Percentiles rank a stretch among this genome's conserved stretches.
Conservation (phyloP, 2,113 vertebrate genomes). For the Vulpes lagopus region DNA sequence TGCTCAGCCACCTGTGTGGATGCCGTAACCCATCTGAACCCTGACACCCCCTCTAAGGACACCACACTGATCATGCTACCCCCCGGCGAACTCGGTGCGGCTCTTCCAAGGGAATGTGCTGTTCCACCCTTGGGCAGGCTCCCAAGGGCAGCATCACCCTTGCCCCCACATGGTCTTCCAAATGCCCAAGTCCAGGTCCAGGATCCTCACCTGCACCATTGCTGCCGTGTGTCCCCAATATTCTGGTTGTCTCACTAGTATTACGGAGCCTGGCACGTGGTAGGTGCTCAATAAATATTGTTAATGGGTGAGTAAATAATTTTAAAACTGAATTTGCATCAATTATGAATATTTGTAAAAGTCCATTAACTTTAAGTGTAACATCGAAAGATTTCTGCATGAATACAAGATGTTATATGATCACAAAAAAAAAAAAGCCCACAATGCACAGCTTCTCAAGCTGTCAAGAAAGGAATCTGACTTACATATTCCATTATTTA, state of each 20-base stretch:
- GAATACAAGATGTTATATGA: not conserved
- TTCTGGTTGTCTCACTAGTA: not conserved
- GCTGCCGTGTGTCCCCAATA: fast-evolving
- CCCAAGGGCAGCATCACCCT: not conserved
- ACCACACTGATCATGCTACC: fast-evolving
- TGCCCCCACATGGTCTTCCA: fast-evolving
- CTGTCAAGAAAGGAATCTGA: not conserved
- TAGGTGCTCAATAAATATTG: no score
- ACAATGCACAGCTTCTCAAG: not conserved
- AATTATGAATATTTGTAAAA: not conserved
- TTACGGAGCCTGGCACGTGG: not conserved
- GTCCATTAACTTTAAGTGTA: no score
- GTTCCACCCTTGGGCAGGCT: not conserved
- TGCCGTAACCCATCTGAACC: fast-evolving
- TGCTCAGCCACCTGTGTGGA: fast-evolving
- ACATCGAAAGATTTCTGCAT: not conserved
- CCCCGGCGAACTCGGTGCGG: not conserved
- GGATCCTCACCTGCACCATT: not conserved
- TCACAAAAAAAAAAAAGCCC: not conserved
- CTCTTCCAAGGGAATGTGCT: fast-evolving
- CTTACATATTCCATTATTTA: not conserved
- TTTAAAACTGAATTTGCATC: not conserved
- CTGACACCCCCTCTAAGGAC: fast-evolving
- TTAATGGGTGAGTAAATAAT: not conserved
- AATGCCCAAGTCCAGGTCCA: fast-evolving